Percentiles rank a stretch among this genome's conserved stretches.
These are phyloP conservation scores for Suncus etruscus DNA, from an alignment of 2,113 vertebrate species.

Conservation along the genomic window DNA sequence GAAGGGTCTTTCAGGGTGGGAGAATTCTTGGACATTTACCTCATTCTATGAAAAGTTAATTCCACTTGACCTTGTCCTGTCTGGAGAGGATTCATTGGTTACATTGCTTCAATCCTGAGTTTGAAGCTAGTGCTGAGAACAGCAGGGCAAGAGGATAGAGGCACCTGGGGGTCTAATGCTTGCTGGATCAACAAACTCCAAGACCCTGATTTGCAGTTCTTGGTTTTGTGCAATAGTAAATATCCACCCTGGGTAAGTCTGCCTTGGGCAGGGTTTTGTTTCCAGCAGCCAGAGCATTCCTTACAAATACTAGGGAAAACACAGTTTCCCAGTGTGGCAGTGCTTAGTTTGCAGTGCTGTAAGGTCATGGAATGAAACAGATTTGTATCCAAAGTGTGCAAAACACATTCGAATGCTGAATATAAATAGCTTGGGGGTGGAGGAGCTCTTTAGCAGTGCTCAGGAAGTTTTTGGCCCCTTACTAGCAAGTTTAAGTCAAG, in stretches of 20 bases:
- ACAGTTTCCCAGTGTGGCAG: neutral
- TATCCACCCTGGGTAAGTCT: neutral
- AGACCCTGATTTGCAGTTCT: neutral
- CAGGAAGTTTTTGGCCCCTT: too few relatives aligned
- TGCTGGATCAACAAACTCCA: neutral
- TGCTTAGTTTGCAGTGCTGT: constrained; percentile 1
- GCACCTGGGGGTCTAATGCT: neutral
- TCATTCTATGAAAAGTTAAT: neutral
- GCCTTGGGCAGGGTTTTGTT: constrained; percentile 9
- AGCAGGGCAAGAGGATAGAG: neutral
- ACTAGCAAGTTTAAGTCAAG: too few relatives aligned
- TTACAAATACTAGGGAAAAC: constrained; percentile 29
- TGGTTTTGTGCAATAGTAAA: neutral
- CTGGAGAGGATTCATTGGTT: neutral
- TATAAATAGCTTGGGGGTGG: neutral
- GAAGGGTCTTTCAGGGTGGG: neutral
- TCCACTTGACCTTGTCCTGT: too few relatives aligned
- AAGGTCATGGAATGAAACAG: constrained; percentile 34
- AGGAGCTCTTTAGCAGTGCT: too few relatives aligned
- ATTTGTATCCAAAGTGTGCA: constrained; percentile 26
- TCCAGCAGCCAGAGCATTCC: neutral
- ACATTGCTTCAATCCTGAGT: neutral
- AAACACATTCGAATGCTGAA: constrained; percentile 12
- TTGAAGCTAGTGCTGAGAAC: neutral
- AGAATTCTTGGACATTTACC: neutral